A percentile compares a stretch with the other conserved stretches of the same genome.
These are phyloP conservation scores for Osmerus eperlanus DNA, from an alignment of 2,113 vertebrate species.

Conservation along the genomic window DNA sequence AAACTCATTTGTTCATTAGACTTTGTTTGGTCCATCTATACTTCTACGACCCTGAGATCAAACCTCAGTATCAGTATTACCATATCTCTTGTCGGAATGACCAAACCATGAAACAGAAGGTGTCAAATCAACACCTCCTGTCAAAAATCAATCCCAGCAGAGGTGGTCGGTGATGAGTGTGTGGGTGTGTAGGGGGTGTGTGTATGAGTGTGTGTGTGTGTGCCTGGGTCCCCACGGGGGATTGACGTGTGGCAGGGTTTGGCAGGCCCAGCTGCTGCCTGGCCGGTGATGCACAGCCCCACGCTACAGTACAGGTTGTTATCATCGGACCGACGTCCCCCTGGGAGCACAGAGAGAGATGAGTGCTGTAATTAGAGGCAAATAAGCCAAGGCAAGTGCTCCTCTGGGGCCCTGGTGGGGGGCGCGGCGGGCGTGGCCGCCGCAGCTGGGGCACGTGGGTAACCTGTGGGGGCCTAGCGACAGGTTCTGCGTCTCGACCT, in stretches of 20 bases:
- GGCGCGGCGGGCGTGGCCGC: constrained; percentile 19
- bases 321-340: constrained; percentile 50
- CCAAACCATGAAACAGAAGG: not conserved
- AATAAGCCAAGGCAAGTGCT: constrained; percentile 41
- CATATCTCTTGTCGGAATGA: no score
- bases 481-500: not conserved
- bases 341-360: constrained; percentile 35
- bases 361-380: constrained; percentile 62
- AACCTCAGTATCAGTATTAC: no score
- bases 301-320: constrained; percentile 29
- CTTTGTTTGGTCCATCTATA: no score
- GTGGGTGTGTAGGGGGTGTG: not conserved
- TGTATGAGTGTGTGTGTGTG: not conserved
- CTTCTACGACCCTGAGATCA: no score
- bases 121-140: not conserved
- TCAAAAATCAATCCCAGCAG: constrained; percentile 8
- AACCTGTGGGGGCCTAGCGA: constrained; percentile 43
- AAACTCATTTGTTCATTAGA: no score
- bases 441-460: constrained; percentile 46
- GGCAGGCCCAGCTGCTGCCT: constrained; percentile 57
- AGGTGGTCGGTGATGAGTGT: constrained; percentile 6
- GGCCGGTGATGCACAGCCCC: constrained; percentile 35
- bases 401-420: constrained; percentile 16
- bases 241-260: constrained; percentile 37
- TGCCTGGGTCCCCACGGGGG: constrained; percentile 5